Evolutionary conservation across 2,113 vertebrate genomes (phyloP).

Genomic region (Sturnira hondurensis): DNA sequence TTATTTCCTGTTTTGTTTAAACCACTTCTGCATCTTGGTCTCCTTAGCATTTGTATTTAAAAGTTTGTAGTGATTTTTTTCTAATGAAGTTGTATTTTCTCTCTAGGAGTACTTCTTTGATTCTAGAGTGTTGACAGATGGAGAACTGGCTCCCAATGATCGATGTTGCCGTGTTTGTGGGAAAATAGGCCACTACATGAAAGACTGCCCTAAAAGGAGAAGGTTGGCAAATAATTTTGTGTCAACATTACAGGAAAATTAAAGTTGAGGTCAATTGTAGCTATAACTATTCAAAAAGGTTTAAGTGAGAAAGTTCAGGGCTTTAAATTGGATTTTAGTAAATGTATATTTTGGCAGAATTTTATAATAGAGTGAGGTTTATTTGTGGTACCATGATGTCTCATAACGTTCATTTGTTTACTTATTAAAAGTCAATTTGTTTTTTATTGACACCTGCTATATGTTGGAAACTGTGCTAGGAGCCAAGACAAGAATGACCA

Average conservation of each 20-base stretch:
- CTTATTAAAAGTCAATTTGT: background rate
- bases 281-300: background rate
- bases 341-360: conserved; percentile 23
- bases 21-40: background rate
- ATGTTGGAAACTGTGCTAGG: background rate
- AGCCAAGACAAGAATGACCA: background rate
- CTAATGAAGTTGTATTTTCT: conserved; percentile 52
- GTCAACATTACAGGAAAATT: conserved; percentile 40
- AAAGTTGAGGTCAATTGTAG: conserved; percentile 7
- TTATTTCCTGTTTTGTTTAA: background rate
- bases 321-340: conserved; percentile 8
- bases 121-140: conserved; percentile 96
- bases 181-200: conserved; percentile 99
- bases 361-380: conserved; percentile 31
- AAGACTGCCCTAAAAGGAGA: conserved; percentile 98
- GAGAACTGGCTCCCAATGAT: conserved; percentile 97
- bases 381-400: background rate
- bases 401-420: background rate
- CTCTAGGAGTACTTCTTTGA: conserved; percentile 97
- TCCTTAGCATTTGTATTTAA: conserved; percentile 18
- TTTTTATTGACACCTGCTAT: conserved; percentile 25
- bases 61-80: conserved; percentile 12
- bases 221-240: conserved; percentile 83
- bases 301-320: conserved; percentile 24
- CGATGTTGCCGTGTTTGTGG: conserved; percentile 97